phyloP scores from a whole-genome alignment of 2,888 invertebrate genomes.

The Melikaiella ostensackeni region DNA sequence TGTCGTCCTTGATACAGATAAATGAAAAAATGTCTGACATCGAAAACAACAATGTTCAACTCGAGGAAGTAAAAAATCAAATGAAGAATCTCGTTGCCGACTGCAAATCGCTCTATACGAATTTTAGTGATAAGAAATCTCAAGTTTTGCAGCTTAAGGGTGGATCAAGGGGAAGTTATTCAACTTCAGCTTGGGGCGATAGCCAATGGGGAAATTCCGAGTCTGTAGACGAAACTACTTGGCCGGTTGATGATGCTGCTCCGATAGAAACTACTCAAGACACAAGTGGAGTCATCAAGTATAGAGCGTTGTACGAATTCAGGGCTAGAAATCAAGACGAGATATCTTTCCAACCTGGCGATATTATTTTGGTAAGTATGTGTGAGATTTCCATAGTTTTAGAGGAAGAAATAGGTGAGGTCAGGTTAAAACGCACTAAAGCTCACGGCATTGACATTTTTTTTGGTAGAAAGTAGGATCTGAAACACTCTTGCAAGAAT shows the following conservation, averaged over 20 bases:
- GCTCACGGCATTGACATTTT: too few relatives aligned
- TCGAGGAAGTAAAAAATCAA: conserved; percentile 85
- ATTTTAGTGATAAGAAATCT: conserved; percentile 83
- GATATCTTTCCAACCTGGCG: conserved; percentile 94
- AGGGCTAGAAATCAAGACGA: conserved; percentile 95
- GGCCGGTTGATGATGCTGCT: conserved; percentile 77
- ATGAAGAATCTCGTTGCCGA: conserved; percentile 84
- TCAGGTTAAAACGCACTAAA: too few relatives aligned
- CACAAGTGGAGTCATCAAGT: conserved; percentile 81
- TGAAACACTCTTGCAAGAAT: too few relatives aligned
- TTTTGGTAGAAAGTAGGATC: too few relatives aligned
- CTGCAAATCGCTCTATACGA: conserved; percentile 83
- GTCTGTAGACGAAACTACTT: conserved; percentile 72
- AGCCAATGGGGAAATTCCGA: conserved; percentile 80
- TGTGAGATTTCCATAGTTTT: background rate
- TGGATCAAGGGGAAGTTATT: conserved; percentile 76
- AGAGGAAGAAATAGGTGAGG: too few relatives aligned
- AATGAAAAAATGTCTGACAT: conserved; percentile 89
- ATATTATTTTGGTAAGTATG: conserved; percentile 87
- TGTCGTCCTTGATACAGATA: conserved; percentile 78
- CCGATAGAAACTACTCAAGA: conserved; percentile 64
- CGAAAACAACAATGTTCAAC: conserved; percentile 87
- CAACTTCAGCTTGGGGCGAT: conserved; percentile 82
- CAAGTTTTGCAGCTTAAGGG: conserved; percentile 80
- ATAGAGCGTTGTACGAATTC: conserved; percentile 96